A percentile compares a stretch with the other conserved stretches of the same genome.
These are phyloP conservation scores for Phodopus roborovskii DNA, from an alignment of 2,113 vertebrate species.

Conservation along the genomic window DNA sequence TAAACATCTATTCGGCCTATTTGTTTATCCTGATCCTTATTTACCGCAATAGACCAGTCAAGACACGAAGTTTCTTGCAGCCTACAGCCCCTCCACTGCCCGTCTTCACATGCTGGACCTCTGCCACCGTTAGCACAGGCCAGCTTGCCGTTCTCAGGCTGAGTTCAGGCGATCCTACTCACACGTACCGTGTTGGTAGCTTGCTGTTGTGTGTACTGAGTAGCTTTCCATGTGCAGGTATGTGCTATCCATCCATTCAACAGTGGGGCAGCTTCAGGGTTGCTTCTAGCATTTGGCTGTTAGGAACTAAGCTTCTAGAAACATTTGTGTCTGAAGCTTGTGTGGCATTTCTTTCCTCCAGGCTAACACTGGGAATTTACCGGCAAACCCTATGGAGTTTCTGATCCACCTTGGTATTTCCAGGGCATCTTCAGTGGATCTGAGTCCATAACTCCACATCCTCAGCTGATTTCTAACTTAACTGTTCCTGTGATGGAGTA, in stretches of 20 bases:
- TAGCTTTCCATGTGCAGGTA: not conserved
- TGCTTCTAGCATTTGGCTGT: not conserved
- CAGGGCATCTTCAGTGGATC: not conserved
- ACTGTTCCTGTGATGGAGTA: not conserved
- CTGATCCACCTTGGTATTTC: not conserved
- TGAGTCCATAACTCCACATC: not conserved
- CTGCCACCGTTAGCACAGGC: accelerated
- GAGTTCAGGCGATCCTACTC: no score
- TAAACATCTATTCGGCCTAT: no score
- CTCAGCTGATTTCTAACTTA: not conserved
- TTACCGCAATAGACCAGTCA: no score
- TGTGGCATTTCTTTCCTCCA: not conserved
- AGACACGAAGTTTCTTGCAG: not conserved
- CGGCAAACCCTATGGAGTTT: not conserved
- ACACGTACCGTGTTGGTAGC: not conserved
- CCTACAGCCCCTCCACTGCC: not conserved
- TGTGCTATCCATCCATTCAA: not conserved
- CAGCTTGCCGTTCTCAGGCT: not conserved
- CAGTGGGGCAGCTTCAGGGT: no score
- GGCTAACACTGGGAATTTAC: not conserved
- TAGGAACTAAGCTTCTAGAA: not conserved
- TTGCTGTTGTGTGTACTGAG: not conserved
- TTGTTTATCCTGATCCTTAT: no score
- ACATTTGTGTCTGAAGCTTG: not conserved
- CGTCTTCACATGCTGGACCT: not conserved